Evolutionary conservation across 2,797 vertebrate genomes (phyloP), one percentile per base, ranked within the genome.

Genomic region (Ambastaia sidthimunki): DNA sequence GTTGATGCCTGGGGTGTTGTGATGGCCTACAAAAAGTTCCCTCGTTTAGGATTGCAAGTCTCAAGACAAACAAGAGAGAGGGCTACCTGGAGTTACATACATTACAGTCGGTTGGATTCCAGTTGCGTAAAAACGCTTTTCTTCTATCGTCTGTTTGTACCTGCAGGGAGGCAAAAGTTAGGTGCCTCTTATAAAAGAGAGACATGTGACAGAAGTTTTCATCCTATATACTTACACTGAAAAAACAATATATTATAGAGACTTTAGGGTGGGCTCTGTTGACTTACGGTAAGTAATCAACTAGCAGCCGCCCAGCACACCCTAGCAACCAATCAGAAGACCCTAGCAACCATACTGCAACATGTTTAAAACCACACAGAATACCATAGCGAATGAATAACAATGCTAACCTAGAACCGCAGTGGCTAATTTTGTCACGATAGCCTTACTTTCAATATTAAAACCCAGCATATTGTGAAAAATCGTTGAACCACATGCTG

Each of bases 1-100:
- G 59, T 75, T 52, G 44, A 71, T 79, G 82, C 72, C 77, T 80
- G 18, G 31, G 68, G 82, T 69, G 50, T 74, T 34, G 55, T 28
- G 63, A 63, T 84, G 82, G 74, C 80, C 82, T 80, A 84, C 37
- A 84, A 82, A 78, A 84, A 76, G 41, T 50, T 70, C n/a, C 68
- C 44, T 15, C 19, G 34, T 37, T 72, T 60, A 74, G 71, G 65
- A 47, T 69, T 82, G 57, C 63, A 48, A 25, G 59, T 80, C 71
- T 71, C 52, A 21, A 74, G 81, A 80, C 57, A 60, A 74, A 54
- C 44, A 63, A 19, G 7, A 34, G 74, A 34, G 74, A 75, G 54
- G 25, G 68, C 55, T 60, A 70, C 76, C 57, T 77, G 76, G 44
- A 78, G 76, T 74, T 80, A 44, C 31, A 63, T 71, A 65, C 82